Evolutionary conservation across 2,888 invertebrate genomes (phyloP), one percentile per base, ranked within the genome.

Genomic region (Dasypogon diadema): DNA sequence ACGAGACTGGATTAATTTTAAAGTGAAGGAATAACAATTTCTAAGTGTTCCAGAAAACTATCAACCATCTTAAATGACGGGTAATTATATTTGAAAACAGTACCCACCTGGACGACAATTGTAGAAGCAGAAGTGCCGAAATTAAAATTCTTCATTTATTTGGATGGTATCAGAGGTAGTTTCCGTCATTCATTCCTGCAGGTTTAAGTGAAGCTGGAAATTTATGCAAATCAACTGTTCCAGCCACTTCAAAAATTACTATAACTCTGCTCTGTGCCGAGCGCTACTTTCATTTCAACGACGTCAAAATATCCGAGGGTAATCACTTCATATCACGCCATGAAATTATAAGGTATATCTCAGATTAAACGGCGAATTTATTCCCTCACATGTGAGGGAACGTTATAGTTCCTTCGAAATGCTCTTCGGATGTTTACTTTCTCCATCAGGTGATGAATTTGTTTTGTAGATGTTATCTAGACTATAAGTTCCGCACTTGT

Each of bases 241-340:
- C 58, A 34, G 30, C 58, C 58, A 30, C 58, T 26, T 30, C 58
- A 58, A 30, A 58, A 58, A 58, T 58, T 58, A 58, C 58, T 58
- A 58, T 58, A 58, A 26, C 58, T 30, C n/a, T 26, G 58, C 26
- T 16, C 16, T 8, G 55, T 22, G 16, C 58, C 10, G 16, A 30
- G 30, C 24, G 24, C 55, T 55, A 30, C 10, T 26, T 58, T 26
- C 26, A 34, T 58, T 58, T 58, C 26, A 16, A 26, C 26, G 24
- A 58, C 30, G 30, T 58, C 30, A 58, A 58, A 58, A 58, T 58
- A 30, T 14, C 16, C 58, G 58, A 16, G 58, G 30, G 26, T 58
- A 26, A 58, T 58, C 34, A 58, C 16, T 26, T 30, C 8, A 30
- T 30, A 8, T 3, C 30, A 8, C 30, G 8, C 30, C 8, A 8